Evolutionary conservation across 1,140 invertebrate genomes (phyloP).

Genomic region (Proctacanthus coquilletti): DNA sequence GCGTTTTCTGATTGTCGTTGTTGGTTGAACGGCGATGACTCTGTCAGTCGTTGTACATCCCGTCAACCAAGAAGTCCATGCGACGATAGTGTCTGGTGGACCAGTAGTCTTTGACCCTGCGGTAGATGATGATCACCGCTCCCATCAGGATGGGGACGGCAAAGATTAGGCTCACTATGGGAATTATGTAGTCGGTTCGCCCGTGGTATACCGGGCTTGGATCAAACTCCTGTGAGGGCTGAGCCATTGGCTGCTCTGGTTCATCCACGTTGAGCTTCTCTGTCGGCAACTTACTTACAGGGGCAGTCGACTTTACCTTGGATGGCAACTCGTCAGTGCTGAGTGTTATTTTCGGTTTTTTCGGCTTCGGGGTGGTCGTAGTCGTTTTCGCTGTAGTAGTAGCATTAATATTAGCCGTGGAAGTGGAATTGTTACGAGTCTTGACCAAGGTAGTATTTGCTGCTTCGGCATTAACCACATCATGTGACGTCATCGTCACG

Average conservation of each 20-base stretch:
- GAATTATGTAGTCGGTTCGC: constrained; percentile 33
- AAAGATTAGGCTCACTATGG: constrained; percentile 34
- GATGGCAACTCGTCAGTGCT: constrained; percentile 11
- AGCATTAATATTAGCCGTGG: neutral
- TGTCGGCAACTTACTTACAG: neutral
- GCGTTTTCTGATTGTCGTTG: too few relatives aligned
- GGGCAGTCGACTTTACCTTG: too few relatives aligned
- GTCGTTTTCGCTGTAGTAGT: constrained; percentile 14
- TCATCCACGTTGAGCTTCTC: constrained; percentile 2
- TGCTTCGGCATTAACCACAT: too few relatives aligned
- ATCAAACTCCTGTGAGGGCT: constrained; percentile 16
- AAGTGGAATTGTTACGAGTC: too few relatives aligned
- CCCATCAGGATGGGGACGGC: constrained; percentile 34
- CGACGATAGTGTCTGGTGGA: constrained; percentile 42
- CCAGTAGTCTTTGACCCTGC: constrained; percentile 41
- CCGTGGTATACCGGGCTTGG: constrained; percentile 12
- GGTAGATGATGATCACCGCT: constrained; percentile 35
- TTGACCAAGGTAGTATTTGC: too few relatives aligned
- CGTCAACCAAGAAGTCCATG: constrained; percentile 50
- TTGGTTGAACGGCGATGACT: too few relatives aligned
- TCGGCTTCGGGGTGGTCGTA: constrained; percentile 15
- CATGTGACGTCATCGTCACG: too few relatives aligned
- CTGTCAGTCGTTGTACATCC: constrained; percentile 46
- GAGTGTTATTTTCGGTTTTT: constrained; percentile 14
- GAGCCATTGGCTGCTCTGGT: constrained; percentile 6